These are phyloP conservation scores for Watsonalla binaria DNA, from an alignment of 2,888 invertebrate species.

Conservation along the genomic window DNA sequence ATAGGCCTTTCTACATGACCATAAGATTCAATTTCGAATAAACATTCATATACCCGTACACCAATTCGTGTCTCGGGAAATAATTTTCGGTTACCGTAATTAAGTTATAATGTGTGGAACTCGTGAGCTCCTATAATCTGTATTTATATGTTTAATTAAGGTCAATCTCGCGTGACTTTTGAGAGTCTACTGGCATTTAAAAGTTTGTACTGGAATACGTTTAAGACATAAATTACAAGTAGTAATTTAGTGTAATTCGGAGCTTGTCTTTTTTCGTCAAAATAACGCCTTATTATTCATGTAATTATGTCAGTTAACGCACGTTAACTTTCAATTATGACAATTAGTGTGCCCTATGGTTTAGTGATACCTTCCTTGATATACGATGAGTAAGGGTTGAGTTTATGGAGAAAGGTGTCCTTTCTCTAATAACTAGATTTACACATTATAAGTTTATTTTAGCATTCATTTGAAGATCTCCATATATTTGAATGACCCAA, in stretches of 20 bases:
- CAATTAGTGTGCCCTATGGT: conserved; percentile 37
- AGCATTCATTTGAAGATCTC: too few species aligned
- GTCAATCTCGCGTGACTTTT: neutral
- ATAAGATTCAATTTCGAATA: conserved; percentile 8
- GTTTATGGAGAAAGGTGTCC: too few species aligned
- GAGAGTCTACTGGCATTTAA: neutral
- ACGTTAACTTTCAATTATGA: conserved; percentile 51
- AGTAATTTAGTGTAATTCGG: conserved; percentile 59
- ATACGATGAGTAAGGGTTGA: too few species aligned
- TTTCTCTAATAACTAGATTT: too few species aligned
- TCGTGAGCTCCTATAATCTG: neutral
- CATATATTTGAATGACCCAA: too few species aligned
- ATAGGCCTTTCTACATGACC: conserved; percentile 3
- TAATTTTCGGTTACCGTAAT: neutral
- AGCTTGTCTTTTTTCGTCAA: conserved; percentile 42
- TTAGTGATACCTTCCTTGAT: conserved; percentile 19
- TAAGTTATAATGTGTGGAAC: neutral
- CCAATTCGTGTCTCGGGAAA: neutral
- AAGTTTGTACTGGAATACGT: conserved; percentile 23
- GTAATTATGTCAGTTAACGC: conserved; percentile 48
- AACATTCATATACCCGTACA: neutral
- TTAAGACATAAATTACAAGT: conserved; percentile 32
- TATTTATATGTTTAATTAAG: neutral
- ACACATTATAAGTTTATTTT: too few species aligned
- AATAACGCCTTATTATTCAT: conserved; percentile 48